Base-by-base conservation (phyloP, 2,888 invertebrate species). In the Hoplodrina ambigua region DNA sequence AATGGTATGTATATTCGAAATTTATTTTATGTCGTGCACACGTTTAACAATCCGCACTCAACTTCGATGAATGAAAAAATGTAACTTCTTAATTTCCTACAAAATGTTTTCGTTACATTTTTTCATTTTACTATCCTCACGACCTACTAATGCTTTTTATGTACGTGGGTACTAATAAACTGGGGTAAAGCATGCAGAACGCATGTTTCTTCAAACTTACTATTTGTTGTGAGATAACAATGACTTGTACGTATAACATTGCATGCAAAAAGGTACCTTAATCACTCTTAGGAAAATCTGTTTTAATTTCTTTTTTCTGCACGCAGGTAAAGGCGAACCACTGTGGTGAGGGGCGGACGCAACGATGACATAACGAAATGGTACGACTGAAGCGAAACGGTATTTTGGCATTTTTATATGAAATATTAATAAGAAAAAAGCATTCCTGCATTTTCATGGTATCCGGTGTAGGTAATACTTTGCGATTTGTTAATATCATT, bases 171-270 rank as follows among this genome's bases (percentile, higher is more conserved):
- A 90, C 90, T 92, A 93, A 92, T 91, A 87, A 83, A 84, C 25
- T 68, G 55, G 78, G 84, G 69, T 71, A 71, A 50, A 80, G 93
- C 92, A 92, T 92, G 91, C 89, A 86, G 78, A 70, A 82, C 84
- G 91, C 91, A 92, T 92, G 91, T 87, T 55, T 78, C 77, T 87
- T 80, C 66, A 79, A 86, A 89, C 92, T 94, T 93, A 93, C 84
- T 94, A 96, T 96, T 96, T 96, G 96, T 96, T 96, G 96, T 96
- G 96, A 96, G 96, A 96, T 94, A 93, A 93, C 91, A 89, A 82
- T 86, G 84, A 80, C 80, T 85, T 67, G 68, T 86, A 89, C 85
- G 88, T 78, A 72, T 82, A 70, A 81, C 55, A 68, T 58, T 80
- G 78, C 80, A 82, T 83, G 80, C 69, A 74, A 69, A 66, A 68